Percentiles rank a stretch among this genome's conserved stretches.
These are phyloP conservation scores for Alitta virens DNA, from an alignment of 2,888 invertebrate genomes.

Conservation along the genomic window DNA sequence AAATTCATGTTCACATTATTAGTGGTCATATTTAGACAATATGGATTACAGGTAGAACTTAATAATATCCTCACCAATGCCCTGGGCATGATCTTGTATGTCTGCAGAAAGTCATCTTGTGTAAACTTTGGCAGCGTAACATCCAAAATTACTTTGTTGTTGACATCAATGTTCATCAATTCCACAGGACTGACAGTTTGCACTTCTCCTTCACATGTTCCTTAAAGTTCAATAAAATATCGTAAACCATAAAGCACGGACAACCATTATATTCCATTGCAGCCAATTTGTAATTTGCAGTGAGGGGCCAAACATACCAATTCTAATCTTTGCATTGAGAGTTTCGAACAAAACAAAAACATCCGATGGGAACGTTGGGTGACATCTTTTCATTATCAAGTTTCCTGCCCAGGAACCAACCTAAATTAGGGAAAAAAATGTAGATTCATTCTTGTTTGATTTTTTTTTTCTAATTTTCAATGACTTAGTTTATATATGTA, in stretches of 20 bases:
- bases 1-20: too few relatives aligned
- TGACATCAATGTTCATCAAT: constrained; percentile 67
- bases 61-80: constrained; percentile 45
- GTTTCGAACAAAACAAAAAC: constrained; percentile 54
- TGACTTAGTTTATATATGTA: too few relatives aligned
- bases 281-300: too few relatives aligned
- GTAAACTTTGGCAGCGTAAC: constrained; percentile 63
- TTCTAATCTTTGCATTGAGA: constrained; percentile 36
- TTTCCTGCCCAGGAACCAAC: constrained; percentile 70
- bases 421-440: too few relatives aligned
- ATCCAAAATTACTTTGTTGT: constrained; percentile 66
- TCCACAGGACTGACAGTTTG: constrained; percentile 39
- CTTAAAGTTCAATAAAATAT: too few relatives aligned
- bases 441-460: too few relatives aligned
- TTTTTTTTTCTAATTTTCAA: too few relatives aligned
- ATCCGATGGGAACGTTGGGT: constrained; percentile 72
- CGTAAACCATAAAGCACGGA: too few relatives aligned
- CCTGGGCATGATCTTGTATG: constrained; percentile 66
- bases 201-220: too few relatives aligned
- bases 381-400: constrained; percentile 67
- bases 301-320: constrained; percentile 42
- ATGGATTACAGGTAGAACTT: too few relatives aligned
- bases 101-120: constrained; percentile 62
- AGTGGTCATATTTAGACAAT: too few relatives aligned
- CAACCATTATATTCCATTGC: too few relatives aligned